Conservation (phyloP, 2,113 vertebrate genomes). For the Rostratula benghalensis region DNA sequence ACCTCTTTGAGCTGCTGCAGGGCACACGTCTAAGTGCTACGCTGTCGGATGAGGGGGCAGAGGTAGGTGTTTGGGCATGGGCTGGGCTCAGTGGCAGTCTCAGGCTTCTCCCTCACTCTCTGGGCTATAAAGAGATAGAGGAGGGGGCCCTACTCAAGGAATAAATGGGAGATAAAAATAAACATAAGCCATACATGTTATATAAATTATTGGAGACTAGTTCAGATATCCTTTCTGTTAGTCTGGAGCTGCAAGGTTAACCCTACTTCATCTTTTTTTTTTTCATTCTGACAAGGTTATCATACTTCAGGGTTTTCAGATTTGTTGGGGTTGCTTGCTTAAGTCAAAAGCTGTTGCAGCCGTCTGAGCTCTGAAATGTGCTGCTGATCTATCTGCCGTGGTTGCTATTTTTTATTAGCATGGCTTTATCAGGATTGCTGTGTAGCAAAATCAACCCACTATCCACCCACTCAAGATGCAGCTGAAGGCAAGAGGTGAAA, state of each 20-base stretch:
- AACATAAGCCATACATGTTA: background rate
- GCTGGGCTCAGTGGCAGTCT: fast-evolving
- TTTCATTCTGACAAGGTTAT: background rate
- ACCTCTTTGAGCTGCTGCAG: conserved; percentile 56
- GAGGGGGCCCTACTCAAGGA: background rate
- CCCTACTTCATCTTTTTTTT: background rate
- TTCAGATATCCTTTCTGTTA: background rate
- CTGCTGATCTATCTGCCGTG: background rate
- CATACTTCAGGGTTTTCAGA: background rate
- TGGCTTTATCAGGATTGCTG: background rate
- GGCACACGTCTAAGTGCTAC: background rate
- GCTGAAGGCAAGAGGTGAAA: background rate
- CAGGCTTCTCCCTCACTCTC: background rate
- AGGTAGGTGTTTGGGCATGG: conserved; percentile 57
- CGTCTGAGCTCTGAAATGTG: background rate
- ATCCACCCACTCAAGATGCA: background rate
- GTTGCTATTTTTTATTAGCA: background rate
- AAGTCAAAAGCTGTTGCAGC: background rate
- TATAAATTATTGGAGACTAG: background rate
- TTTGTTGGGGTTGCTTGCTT: background rate
- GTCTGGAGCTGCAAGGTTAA: background rate
- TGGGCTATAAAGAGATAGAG: background rate
- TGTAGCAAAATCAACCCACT: background rate
- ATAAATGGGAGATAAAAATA: background rate
- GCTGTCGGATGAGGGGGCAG: background rate